Base-by-base conservation (phyloP, 2,113 vertebrate genomes). In the Albula goreensis region DNA sequence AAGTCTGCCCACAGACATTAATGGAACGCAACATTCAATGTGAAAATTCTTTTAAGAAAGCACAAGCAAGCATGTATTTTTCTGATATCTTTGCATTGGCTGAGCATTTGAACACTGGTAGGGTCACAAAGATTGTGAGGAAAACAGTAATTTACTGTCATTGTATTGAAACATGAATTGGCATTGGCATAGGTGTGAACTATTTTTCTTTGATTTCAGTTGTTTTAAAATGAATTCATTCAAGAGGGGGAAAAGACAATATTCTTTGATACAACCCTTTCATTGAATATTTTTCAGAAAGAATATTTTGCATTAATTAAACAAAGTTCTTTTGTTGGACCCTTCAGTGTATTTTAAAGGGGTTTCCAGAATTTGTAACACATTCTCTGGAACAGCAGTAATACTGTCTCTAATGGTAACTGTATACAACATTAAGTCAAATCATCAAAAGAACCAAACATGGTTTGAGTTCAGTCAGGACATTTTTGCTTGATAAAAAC, bases 311-410 rank as follows among this genome's bases (percentile, higher is more conserved):
- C 78, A n/a, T 85, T 53, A 50, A 60, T 50, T 17, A 85, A 56
- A 77, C 84, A 80, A 85, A 80, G 84, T 50, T 80, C 9, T 79
- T 19, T 85, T 85, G 5, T 15, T 60, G 53, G 41, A 80, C 17
- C 25, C 56, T 85, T 15, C 10, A 10, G n/a, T 25, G 70, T 6
- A 74, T 74, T n/a, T 74, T 74, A 74, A 22, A 31, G 4, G 9
- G 22, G 9, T 74, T 8, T 74, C n/a, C n/a, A 25, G 70, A 74
- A 74, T 74, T 74, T 74, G 31, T 0, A 41, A 41, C 31, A 41
- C 31, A 41, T 41, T 41, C 31, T 66, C 22, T 19, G 22, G 17
- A 15, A 15, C 56, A 11, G 17, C 11, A 60, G 56, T 60, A 11
- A 60, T 60, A 17, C 22, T 19, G 63, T 22, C 63, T 70, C 63